phyloP scores from a whole-genome alignment of 2,888 invertebrate genomes.

The Sarcophaga rosellei region DNA sequence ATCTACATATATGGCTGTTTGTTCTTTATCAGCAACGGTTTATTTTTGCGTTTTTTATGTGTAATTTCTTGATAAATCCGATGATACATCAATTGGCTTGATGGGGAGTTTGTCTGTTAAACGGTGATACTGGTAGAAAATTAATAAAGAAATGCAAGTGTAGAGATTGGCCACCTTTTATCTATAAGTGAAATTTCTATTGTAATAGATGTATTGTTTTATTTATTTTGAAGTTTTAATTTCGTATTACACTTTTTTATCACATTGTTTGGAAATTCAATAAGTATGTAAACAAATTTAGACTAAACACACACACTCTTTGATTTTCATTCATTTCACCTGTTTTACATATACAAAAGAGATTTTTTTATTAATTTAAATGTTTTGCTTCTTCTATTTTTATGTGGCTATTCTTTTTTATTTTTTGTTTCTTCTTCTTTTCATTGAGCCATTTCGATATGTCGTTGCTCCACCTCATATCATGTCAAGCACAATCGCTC shows the following conservation, averaged over 20 bases:
- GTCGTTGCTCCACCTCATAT: constrained; percentile 46
- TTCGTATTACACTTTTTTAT: neutral
- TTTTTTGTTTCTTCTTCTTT: constrained; percentile 32
- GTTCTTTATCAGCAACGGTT: neutral
- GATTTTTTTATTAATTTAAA: constrained; percentile 39
- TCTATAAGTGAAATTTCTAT: constrained; percentile 14
- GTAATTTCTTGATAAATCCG: constrained; percentile 46
- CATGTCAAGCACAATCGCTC: neutral
- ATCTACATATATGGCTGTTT: neutral
- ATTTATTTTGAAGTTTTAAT: neutral
- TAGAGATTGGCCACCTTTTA: neutral
- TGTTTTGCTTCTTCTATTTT: constrained; percentile 33
- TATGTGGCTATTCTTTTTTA: constrained; percentile 27
- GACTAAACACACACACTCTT: neutral
- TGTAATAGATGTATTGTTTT: neutral
- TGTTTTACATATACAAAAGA: constrained; percentile 39
- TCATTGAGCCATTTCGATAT: constrained; percentile 49
- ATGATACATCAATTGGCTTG: constrained; percentile 37
- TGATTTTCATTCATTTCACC: constrained; percentile 36
- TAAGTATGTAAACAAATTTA: neutral
- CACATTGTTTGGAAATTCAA: too few species aligned
- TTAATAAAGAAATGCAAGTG: neutral
- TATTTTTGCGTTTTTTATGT: constrained; percentile 1
- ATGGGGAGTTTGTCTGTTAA: constrained; percentile 10
- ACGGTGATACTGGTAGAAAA: neutral